Base-by-base conservation (phyloP, 1,140 invertebrate species). In the Drusus annulatus region DNA sequence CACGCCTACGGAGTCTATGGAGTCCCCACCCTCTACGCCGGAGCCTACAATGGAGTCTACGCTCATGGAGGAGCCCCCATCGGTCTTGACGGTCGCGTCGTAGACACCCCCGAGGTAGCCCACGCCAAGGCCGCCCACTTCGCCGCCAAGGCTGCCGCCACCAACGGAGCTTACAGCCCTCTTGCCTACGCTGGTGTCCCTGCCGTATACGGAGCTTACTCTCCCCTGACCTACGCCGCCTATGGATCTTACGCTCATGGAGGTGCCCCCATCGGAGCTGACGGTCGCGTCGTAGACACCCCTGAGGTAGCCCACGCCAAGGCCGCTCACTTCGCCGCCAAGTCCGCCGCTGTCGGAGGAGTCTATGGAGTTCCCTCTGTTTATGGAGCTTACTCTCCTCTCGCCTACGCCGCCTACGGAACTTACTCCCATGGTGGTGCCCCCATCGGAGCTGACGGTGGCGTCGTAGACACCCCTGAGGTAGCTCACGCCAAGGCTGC, bases 61-160 rank as follows among this genome's bases (percentile, higher is more conserved):
- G 54, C 25, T 63, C 25, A 54, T 17, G 69, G 62, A 82, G 86
- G 8, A 84, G 81, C 87, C 19, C 87, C 87, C 69, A 16, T 74
- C 13, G 78, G 78, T 65, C 1, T 1, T 54, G 69, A 74, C 45
- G 87, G 87, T 2, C 87, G 87, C 80, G 87, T 88, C 25, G 87
- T 87, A 63, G 88, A 89, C 73, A 89, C 88, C 65, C 88, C 89
- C 76, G 89, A 90, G 82, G 89, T 89, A 83, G 88, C 89, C 3
- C 87, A 89, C 80, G 89, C 89, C 68, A 88, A 88, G 77, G 88
- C 88, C 79, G 87, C 88, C 78, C 88, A 90, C 85, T 86, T 89
- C 76, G 89, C 88, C 79, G 88, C 89, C 54, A 19, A 50, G 6
- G 74, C 74, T 45, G 54, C 23, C 6, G 17, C 62, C 60, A 8